Base-by-base conservation (phyloP, 2,113 vertebrate species). In the Calcarius ornatus region DNA sequence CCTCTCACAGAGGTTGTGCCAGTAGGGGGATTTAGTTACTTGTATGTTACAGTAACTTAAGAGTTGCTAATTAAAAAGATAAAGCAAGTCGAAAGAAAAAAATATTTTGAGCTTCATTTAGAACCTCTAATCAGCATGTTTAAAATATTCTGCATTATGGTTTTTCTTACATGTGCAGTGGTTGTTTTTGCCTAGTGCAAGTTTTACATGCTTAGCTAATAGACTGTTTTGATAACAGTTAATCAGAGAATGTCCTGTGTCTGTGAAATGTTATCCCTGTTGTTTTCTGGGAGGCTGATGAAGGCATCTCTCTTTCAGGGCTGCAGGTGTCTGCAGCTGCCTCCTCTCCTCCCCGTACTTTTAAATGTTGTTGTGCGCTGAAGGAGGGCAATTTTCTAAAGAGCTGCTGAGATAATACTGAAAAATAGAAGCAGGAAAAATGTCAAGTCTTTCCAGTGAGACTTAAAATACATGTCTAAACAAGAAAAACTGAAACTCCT, bases 11-110 rank as follows among this genome's bases (percentile, higher is more conserved):
- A 19, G 43, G 1, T 43, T 77, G 79, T 80, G 70, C 86, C 90
- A 63, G 70, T n/a, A 76, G 82, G 45, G 64, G 71, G 90, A 86
- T 94, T 93, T 77, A 92, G 88, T 94, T 97, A 88, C 79, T 69
- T 88, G 35, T 23, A 18, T 70, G 66, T 83, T 80, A 12, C 23
- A 35, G 92, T 94, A 95, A 92, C 61, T 73, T 90, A 78, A 88
- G 79, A 88, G 53, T 73, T 90, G 66, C 82, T 93, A 92, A 95
- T 88, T 90, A 83, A 66, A 48, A 71, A 59, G 57, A 42, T 90
- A 28, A 35, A 70, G 24, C 48, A 84, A 37, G 53, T 72, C 86
- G 48, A 51, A 87, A 87, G 37, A 60, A 84, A 73, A 65, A 72
- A 79, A 22, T 23, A 37, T 1, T 68, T 40, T 9, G 24, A 42